Evolutionary conservation across 2,113 vertebrate genomes (phyloP).

Genomic region (Peromyscus leucopus): DNA sequence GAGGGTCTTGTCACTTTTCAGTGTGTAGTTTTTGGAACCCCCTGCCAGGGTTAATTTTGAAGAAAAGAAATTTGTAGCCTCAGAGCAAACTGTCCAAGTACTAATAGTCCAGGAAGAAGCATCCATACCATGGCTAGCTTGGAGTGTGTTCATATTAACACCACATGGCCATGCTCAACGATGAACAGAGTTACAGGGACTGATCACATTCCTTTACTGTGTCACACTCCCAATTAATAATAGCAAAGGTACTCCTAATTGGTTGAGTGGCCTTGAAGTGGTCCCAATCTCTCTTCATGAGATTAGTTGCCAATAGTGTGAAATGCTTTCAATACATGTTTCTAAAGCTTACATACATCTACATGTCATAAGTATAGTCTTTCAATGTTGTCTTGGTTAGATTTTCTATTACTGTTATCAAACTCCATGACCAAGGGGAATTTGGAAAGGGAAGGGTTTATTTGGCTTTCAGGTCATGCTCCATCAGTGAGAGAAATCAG

Average conservation of each 20-base stretch:
- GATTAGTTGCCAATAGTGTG: neutral
- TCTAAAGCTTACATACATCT: neutral
- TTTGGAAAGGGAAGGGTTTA: neutral
- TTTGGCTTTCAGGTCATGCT: neutral
- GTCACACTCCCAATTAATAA: neutral
- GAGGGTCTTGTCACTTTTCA: neutral
- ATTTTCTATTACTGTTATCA: neutral
- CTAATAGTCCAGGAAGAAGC: neutral
- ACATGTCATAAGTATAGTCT: neutral
- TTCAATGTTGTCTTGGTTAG: neutral
- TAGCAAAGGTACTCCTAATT: neutral
- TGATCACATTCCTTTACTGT: neutral
- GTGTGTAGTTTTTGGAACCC: neutral
- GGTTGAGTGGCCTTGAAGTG: neutral
- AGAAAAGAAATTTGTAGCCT: neutral
- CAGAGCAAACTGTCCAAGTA: neutral
- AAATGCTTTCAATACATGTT: neutral
- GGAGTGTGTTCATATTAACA: neutral
- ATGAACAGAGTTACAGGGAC: neutral
- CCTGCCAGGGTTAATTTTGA: neutral
- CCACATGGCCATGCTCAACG: neutral
- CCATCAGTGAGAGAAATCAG: neutral
- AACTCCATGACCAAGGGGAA: neutral
- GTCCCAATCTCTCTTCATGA: neutral
- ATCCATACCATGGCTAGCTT: neutral